Conservation (phyloP, 2,113 vertebrate species). For the Chaetodon auriga region DNA sequence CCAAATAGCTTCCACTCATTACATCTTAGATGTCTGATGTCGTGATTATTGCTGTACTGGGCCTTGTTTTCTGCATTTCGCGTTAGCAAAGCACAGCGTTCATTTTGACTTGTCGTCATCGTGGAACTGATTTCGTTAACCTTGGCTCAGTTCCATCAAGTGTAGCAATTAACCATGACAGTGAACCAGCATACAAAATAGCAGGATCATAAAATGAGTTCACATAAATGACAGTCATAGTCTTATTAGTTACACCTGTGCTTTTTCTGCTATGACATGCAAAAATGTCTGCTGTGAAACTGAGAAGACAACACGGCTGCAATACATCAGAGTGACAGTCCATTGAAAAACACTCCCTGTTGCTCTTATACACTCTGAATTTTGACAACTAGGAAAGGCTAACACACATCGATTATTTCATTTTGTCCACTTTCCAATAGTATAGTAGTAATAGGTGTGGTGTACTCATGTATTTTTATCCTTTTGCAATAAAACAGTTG, state of each 20-base stretch:
- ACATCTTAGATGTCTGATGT: no score
- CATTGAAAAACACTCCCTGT: not conserved
- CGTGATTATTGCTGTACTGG: no score
- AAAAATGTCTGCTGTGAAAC: not conserved
- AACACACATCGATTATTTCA: not conserved
- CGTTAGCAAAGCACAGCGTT: not conserved
- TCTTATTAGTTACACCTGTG: not conserved
- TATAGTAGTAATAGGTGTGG: no score
- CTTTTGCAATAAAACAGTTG: no score
- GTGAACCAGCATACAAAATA: no score
- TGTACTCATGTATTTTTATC: not conserved
- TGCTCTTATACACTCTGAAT: not conserved
- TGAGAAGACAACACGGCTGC: not conserved
- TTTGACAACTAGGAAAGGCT: not conserved
- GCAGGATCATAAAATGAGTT: not conserved
- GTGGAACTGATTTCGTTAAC: not conserved
- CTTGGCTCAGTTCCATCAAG: no score
- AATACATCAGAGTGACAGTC: not conserved
- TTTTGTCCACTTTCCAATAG: not conserved
- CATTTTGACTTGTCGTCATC: not conserved
- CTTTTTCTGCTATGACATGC: not conserved
- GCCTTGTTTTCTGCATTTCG: not conserved
- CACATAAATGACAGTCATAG: not conserved
- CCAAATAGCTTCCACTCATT: not conserved
- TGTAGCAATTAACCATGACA: no score